These are phyloP conservation scores for Lichenostomus cassidix DNA, from an alignment of 2,113 vertebrate genomes.

Conservation along the genomic window DNA sequence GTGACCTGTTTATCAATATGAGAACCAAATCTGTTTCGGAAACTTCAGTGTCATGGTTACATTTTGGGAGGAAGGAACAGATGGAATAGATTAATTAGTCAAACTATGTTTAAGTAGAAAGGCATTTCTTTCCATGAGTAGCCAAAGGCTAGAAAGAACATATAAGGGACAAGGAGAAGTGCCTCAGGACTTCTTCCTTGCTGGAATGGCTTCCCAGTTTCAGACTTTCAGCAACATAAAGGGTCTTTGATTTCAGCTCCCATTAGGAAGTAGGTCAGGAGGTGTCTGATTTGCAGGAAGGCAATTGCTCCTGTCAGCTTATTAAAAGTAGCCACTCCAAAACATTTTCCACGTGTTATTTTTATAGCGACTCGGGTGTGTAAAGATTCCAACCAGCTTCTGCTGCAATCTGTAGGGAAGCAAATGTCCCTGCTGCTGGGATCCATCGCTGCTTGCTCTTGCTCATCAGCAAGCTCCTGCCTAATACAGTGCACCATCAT, in stretches of 20 bases:
- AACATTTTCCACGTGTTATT: neutral
- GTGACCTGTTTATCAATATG: slow-evolving; percentile 77
- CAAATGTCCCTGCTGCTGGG: neutral
- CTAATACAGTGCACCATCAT: neutral
- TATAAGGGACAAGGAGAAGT: slow-evolving; percentile 54
- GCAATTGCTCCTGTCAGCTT: slow-evolving; percentile 12
- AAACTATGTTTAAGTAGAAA: slow-evolving; percentile 84
- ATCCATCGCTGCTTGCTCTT: neutral
- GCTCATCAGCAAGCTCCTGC: neutral
- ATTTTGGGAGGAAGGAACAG: slow-evolving; percentile 79
- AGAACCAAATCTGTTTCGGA: slow-evolving; percentile 79
- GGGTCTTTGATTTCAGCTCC: slow-evolving; percentile 73
- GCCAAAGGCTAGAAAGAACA: slow-evolving; percentile 74
- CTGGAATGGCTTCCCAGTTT: slow-evolving; percentile 40
- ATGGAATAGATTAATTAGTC: slow-evolving; percentile 90
- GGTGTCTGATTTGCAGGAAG: neutral
- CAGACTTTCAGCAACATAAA: slow-evolving; percentile 73
- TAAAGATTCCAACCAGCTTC: neutral
- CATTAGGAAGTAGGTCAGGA: slow-evolving; percentile 46
- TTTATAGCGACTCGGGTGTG: neutral
- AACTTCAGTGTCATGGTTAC: slow-evolving; percentile 80
- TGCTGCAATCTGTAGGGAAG: neutral
- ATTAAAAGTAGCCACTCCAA: slow-evolving; percentile 21
- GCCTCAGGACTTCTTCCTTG: slow-evolving; percentile 54
- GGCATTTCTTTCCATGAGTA: slow-evolving; percentile 85